Conservation (phyloP, 2,113 vertebrate genomes). For the Nannospalax galili region DNA sequence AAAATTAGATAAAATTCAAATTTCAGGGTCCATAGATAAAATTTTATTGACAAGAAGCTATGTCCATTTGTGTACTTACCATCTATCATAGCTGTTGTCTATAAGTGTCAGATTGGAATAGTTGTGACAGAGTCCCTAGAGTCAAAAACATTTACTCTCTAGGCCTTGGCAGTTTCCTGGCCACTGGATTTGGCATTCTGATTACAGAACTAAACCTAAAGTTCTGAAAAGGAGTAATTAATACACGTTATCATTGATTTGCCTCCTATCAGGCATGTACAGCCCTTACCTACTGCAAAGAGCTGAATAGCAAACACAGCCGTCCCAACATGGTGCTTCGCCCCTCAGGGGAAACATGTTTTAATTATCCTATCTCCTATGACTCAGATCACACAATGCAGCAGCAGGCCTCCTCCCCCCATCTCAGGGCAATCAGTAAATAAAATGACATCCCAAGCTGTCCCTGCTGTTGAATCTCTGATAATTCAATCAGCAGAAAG, state of each 20-base stretch:
- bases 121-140: neutral
- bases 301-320: no score
- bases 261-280: neutral
- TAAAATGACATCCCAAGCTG: constrained; percentile 49
- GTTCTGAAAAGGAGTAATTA: neutral
- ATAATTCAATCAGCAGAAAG: constrained; percentile 12
- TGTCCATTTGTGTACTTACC: neutral
- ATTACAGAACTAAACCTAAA: neutral
- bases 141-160: neutral
- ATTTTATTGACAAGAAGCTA: neutral
- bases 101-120: neutral
- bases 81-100: neutral
- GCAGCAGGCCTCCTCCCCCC: neutral
- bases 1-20: neutral
- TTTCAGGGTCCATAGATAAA: neutral
- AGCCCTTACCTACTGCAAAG: neutral
- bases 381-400: neutral
- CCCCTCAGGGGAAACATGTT: neutral
- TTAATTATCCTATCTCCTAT: constrained; percentile 30
- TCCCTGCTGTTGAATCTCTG: constrained; percentile 56
- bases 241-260: neutral
- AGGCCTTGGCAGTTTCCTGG: neutral
- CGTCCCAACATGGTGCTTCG: neutral
- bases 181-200: neutral
- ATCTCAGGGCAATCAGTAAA: constrained; percentile 10